Conservation (phyloP, 1,140 invertebrate genomes). For the Galleria mellonella region DNA sequence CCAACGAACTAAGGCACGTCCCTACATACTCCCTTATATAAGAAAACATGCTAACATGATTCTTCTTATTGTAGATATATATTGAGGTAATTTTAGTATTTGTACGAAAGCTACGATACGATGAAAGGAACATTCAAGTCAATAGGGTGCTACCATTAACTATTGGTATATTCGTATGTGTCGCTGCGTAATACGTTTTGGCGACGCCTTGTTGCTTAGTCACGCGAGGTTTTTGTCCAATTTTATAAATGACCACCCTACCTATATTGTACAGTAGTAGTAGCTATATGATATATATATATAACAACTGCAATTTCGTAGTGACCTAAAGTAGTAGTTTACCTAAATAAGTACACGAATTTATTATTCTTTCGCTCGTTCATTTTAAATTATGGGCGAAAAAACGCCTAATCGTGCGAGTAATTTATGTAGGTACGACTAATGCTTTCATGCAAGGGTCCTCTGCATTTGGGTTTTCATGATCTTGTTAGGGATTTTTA, state of each 20-base stretch:
- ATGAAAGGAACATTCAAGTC: no score
- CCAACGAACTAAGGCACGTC: no score
- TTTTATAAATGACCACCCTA: slow-evolving; percentile 32
- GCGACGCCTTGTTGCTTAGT: slow-evolving; percentile 33
- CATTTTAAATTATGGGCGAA: slow-evolving; percentile 4
- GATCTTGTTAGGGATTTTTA: no score
- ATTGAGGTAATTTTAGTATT: no score
- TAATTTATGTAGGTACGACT: slow-evolving; percentile 10
- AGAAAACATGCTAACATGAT: no score
- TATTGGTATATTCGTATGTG: slow-evolving; percentile 12
- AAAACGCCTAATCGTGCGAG: slow-evolving; percentile 2
- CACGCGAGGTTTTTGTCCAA: slow-evolving; percentile 36
- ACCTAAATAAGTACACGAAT: slow-evolving; percentile 12
- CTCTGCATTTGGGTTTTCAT: not conserved
- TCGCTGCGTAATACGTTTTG: slow-evolving; percentile 14
- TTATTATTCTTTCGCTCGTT: slow-evolving; percentile 4
- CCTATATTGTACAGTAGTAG: not conserved
- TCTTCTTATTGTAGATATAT: no score
- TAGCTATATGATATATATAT: not conserved
- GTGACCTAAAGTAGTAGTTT: slow-evolving; percentile 12
- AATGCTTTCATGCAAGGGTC: not conserved
- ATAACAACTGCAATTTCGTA: slow-evolving; percentile 11
- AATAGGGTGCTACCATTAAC: no score
- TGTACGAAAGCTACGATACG: no score
- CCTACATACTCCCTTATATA: no score